Evolutionary conservation across 2,888 invertebrate genomes (phyloP).

Genomic region (Andricus curvator): DNA sequence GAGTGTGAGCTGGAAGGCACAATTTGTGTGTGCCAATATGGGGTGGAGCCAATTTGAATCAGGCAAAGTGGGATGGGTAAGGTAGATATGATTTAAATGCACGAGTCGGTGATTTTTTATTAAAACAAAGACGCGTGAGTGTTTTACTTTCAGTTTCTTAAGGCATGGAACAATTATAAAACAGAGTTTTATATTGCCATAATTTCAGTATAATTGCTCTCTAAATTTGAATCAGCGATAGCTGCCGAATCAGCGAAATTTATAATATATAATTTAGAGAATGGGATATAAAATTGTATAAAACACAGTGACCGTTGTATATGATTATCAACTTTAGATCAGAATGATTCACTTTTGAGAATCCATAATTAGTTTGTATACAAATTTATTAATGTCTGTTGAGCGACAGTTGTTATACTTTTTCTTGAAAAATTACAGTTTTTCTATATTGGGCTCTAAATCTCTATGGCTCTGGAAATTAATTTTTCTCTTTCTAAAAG

Average conservation of each 20-base stretch:
- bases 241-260: too few species aligned
- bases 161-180: background rate
- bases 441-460: too few species aligned
- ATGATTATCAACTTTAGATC: too few species aligned
- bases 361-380: too few species aligned
- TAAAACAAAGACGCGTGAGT: background rate
- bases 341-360: too few species aligned
- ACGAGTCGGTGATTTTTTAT: background rate
- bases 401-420: too few species aligned
- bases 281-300: background rate
- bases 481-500: too few species aligned
- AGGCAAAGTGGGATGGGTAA: background rate
- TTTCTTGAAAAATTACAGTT: too few species aligned
- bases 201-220: background rate
- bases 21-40: conserved; percentile 34
- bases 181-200: background rate
- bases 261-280: too few species aligned
- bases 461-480: too few species aligned
- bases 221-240: too few species aligned
- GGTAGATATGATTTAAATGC: background rate
- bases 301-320: background rate
- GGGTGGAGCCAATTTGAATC: conserved; percentile 45
- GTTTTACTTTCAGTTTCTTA: background rate
- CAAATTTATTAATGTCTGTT: too few species aligned
- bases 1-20: conserved; percentile 11